phyloP scores from a whole-genome alignment of 37 sponge, comb jelly and placozoan species.

The Chondrosia reniformis region DNA sequence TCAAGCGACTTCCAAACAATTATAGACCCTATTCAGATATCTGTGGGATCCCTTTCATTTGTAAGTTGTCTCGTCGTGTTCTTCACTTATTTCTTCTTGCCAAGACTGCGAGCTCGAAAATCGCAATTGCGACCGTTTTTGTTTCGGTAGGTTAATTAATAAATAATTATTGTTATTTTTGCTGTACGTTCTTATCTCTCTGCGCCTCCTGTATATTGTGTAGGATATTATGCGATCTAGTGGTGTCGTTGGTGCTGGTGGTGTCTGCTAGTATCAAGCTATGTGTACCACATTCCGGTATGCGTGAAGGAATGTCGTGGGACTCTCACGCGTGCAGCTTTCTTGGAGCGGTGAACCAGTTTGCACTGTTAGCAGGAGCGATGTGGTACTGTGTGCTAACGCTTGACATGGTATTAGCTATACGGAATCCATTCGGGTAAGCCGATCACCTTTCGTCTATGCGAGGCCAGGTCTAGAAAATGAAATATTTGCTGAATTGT shows the following conservation, averaged over 20 bases:
- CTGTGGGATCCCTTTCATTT: slow-evolving; percentile 44
- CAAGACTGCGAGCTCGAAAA: slow-evolving; percentile 39
- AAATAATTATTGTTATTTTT: not conserved
- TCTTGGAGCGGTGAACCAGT: slow-evolving; percentile 48
- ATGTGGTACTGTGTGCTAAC: slow-evolving; percentile 69
- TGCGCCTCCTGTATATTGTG: not conserved
- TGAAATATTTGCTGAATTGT: no score
- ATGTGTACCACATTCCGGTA: not conserved
- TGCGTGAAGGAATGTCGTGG: not conserved
- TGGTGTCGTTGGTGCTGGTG: slow-evolving; percentile 50
- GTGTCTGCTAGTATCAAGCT: not conserved
- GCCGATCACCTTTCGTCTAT: no score
- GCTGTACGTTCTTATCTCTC: not conserved
- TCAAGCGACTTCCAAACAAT: not conserved
- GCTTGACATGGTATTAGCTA: slow-evolving; percentile 60
- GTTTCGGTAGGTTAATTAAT: slow-evolving; percentile 35
- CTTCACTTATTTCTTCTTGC: slow-evolving; percentile 51
- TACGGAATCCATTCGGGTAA: slow-evolving; percentile 83
- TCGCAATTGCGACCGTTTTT: slow-evolving; percentile 58
- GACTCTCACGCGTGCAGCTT: slow-evolving; percentile 16
- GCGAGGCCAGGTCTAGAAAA: no score
- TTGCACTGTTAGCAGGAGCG: slow-evolving; percentile 51
- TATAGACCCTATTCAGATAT: slow-evolving; percentile 31
- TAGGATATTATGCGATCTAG: slow-evolving; percentile 61
- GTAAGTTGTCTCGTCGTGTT: slow-evolving; percentile 55